Evolutionary conservation across 2,888 invertebrate genomes (phyloP).

Genomic region (Lepidonotus clava): DNA sequence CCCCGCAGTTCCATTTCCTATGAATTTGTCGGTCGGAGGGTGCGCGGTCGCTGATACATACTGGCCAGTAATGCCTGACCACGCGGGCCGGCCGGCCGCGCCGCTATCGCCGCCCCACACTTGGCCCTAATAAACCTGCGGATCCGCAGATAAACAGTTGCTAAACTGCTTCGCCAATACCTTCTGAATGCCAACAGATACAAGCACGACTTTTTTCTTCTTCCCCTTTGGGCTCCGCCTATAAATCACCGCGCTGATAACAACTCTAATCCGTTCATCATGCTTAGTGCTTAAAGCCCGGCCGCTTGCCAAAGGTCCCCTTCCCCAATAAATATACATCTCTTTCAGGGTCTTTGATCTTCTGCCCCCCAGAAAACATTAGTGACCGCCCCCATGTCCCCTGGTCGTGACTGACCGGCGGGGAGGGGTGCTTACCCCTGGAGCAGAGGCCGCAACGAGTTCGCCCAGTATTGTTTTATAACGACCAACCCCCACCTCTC

Average conservation of each 20-base stretch:
- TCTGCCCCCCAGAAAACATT: not conserved
- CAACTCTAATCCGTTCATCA: conserved; percentile 47
- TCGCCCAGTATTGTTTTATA: conserved; percentile 29
- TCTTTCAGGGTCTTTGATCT: conserved; percentile 39
- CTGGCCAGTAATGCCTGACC: conserved; percentile 13
- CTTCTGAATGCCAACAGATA: conserved; percentile 47
- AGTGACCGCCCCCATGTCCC: not conserved
- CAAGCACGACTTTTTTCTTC: conserved; percentile 17
- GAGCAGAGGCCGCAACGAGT: too few relatives aligned
- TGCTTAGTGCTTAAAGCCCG: conserved; percentile 29
- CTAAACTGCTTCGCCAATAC: conserved; percentile 36
- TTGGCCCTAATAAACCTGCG: conserved; percentile 49
- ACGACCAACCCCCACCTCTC: not conserved
- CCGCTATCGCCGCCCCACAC: conserved; percentile 33
- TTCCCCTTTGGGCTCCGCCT: conserved; percentile 5
- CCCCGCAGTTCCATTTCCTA: conserved; percentile 18
- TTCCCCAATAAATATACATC: conserved; percentile 36
- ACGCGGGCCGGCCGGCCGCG: not conserved
- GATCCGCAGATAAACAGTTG: conserved; percentile 30
- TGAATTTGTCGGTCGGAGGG: conserved; percentile 44
- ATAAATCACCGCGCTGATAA: conserved; percentile 54
- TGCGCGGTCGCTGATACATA: conserved; percentile 45
- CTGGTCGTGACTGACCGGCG: not conserved
- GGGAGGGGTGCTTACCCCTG: not conserved
- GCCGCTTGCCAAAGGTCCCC: not conserved